Evolutionary conservation across 2,113 vertebrate genomes (phyloP).

Genomic region (Rhinichthys klamathensis): DNA sequence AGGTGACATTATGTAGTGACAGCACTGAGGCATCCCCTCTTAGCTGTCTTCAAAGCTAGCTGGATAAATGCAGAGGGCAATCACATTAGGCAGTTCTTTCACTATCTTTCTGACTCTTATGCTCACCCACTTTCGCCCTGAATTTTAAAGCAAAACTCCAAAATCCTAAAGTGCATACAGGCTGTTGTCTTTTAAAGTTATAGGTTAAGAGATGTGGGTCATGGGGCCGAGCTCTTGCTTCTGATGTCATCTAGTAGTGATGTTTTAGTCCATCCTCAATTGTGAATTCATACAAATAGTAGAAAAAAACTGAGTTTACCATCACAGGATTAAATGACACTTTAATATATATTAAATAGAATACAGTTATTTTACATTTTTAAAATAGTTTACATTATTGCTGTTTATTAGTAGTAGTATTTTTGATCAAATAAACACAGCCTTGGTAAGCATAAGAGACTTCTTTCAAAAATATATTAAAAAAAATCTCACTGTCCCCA

Average conservation of each 20-base stretch:
- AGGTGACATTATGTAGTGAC: constrained; percentile 79
- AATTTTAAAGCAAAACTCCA: constrained; percentile 62
- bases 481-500: too few relatives aligned
- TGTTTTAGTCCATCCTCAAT: not conserved
- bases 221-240: constrained; percentile 61
- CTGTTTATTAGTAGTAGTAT: not conserved
- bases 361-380: not conserved
- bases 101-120: constrained; percentile 36
- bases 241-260: constrained; percentile 38
- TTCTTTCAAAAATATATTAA: too few relatives aligned
- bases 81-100: constrained; percentile 70
- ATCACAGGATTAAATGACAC: not conserved
- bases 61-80: constrained; percentile 77
- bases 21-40: constrained; percentile 73
- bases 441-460: not conserved
- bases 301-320: not conserved
- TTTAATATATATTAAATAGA: not conserved
- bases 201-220: constrained; percentile 60
- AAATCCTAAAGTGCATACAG: constrained; percentile 63
- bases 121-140: constrained; percentile 31
- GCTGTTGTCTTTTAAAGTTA: constrained; percentile 67
- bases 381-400: not conserved
- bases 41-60: constrained; percentile 68
- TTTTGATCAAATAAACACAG: not conserved
- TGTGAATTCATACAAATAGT: not conserved